These are phyloP conservation scores for Acronicta aceris DNA, from an alignment of 2,888 invertebrate genomes.

Conservation along the genomic window DNA sequence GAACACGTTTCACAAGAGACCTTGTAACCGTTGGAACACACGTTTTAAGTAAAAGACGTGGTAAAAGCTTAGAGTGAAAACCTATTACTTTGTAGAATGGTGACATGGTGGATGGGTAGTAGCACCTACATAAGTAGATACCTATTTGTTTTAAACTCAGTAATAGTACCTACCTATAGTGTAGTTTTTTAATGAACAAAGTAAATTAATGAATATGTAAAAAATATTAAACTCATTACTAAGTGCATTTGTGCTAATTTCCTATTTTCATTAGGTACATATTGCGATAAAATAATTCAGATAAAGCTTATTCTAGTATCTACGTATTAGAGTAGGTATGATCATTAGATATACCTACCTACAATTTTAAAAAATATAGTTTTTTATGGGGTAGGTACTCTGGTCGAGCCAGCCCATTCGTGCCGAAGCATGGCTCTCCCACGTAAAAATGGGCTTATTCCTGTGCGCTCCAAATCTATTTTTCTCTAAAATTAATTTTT, in stretches of 20 bases:
- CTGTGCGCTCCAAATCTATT: no score
- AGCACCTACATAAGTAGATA: not conserved
- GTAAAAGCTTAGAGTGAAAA: slow-evolving; percentile 11
- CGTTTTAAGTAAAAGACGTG: slow-evolving; percentile 8
- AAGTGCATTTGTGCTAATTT: slow-evolving; percentile 7
- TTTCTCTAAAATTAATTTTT: no score
- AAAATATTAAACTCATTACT: not conserved
- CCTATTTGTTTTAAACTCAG: not conserved
- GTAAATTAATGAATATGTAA: not conserved
- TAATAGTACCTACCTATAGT: no score
- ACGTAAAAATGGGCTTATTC: no score
- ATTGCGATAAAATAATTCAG: slow-evolving; percentile 34
- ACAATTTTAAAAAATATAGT: no score
- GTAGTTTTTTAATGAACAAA: not conserved
- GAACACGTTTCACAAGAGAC: slow-evolving; percentile 26
- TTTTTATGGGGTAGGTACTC: no score
- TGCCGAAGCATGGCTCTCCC: no score
- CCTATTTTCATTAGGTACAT: slow-evolving; percentile 36
- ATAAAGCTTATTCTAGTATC: slow-evolving; percentile 23
- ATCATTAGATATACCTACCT: no score
- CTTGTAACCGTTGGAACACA: slow-evolving; percentile 34
- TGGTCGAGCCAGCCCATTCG: no score
- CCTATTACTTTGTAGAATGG: slow-evolving; percentile 14
- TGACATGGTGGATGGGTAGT: not conserved
- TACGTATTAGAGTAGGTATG: slow-evolving; percentile 23